phyloP scores from a whole-genome alignment of 2,888 invertebrate genomes.

The Oithona nana region DNA sequence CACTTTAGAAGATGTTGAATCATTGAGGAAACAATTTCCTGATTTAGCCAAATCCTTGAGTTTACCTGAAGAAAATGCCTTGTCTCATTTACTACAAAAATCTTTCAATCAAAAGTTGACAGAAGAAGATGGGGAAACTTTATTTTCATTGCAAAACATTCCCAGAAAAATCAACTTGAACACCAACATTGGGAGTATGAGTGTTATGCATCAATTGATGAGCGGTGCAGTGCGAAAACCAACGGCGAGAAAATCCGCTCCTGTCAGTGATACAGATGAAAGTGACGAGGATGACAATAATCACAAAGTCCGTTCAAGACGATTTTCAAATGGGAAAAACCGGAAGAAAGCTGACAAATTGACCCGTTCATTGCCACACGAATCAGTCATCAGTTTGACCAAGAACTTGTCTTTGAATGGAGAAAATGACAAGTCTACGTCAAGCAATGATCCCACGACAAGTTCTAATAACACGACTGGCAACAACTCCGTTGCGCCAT shows the following conservation, averaged over 20 bases:
- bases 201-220: constrained; percentile 10
- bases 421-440: not conserved
- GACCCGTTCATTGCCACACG: not conserved
- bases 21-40: constrained; percentile 43
- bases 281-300: not conserved
- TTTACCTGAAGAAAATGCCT: not conserved
- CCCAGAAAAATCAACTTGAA: not conserved
- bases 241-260: not conserved
- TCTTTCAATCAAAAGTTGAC: constrained; percentile 10
- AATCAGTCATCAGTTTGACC: not conserved
- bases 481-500: not conserved
- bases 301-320: not conserved
- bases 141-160: not conserved
- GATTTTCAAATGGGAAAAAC: not conserved
- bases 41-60: constrained; percentile 3
- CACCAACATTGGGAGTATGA: constrained; percentile 4
- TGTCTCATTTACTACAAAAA: not conserved
- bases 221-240: not conserved
- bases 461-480: not conserved
- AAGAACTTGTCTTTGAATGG: not conserved
- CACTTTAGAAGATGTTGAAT: constrained; percentile 38
- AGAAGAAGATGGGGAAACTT: constrained; percentile 1
- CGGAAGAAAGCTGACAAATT: not conserved
- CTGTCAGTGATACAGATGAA: not conserved
- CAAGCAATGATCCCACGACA: constrained; percentile 5